Conservation (phyloP, 2,797 vertebrate species). For the Propithecus deckenii region DNA sequence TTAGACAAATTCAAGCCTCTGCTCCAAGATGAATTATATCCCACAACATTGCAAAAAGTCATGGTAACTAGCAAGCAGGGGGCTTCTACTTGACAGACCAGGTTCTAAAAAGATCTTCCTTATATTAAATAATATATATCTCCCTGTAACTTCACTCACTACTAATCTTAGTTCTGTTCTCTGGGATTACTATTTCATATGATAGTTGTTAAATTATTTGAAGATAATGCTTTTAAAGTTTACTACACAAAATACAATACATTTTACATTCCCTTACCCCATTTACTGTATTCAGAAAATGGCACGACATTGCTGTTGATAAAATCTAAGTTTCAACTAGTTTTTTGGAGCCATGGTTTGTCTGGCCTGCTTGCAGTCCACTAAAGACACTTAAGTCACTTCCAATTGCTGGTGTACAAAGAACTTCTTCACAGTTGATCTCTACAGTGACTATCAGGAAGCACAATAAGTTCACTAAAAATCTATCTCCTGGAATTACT, state of each 20-base stretch:
- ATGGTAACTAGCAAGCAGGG: neutral
- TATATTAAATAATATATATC: neutral
- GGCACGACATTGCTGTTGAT: neutral
- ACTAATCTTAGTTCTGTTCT: neutral
- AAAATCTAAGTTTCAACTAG: neutral
- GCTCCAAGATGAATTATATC: conserved; percentile 10
- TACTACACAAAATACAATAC: neutral
- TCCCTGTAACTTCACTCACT: neutral
- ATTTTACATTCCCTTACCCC: neutral
- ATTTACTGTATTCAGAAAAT: neutral
- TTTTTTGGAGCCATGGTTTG: neutral
- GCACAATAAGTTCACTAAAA: neutral
- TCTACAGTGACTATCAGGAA: neutral
- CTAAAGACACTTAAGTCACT: neutral
- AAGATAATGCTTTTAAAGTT: neutral
- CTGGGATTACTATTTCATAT: neutral
- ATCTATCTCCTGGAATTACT: neutral
- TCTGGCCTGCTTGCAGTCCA: neutral
- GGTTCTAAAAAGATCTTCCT: neutral
- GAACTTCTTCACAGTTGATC: neutral
- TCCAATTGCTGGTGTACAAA: neutral
- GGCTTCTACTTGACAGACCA: neutral
- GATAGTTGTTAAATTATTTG: neutral
- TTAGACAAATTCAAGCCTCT: conserved; percentile 25
- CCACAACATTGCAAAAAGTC: neutral